phyloP scores from a whole-genome alignment of 2,113 vertebrate genomes.

The Zeus faber region DNA sequence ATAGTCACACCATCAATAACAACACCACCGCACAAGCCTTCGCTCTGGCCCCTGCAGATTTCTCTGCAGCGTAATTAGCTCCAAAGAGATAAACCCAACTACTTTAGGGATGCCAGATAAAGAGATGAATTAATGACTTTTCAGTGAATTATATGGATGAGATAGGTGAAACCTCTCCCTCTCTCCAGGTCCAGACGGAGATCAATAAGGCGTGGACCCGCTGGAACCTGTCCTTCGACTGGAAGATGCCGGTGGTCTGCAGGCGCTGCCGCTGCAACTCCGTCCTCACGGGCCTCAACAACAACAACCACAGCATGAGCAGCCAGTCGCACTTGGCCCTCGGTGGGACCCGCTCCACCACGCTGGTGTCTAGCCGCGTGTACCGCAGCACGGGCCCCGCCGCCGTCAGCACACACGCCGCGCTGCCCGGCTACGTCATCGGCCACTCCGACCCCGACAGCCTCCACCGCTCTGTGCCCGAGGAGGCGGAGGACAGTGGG shows the following conservation, averaged over 20 bases:
- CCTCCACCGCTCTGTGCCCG: conserved; percentile 63
- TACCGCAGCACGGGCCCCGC: conserved; percentile 41
- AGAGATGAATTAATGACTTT: neutral
- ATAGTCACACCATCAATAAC: no score
- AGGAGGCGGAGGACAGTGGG: conserved; percentile 71
- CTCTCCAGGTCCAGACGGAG: conserved; percentile 82
- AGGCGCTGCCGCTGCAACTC: conserved; percentile 80
- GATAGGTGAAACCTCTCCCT: no score
- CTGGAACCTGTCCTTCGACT: conserved; percentile 81
- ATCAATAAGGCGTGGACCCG: conserved; percentile 86
- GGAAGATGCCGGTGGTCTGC: conserved; percentile 79
- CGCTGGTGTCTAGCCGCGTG: conserved; percentile 67
- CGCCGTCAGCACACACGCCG: conserved; percentile 59
- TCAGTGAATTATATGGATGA: no score
- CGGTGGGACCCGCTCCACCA: conserved; percentile 68
- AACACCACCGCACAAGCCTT: no score
- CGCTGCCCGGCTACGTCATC: conserved; percentile 84
- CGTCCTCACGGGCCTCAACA: conserved; percentile 80
- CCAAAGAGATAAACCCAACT: no score
- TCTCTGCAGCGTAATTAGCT: no score
- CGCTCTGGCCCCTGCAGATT: no score
- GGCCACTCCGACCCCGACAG: conserved; percentile 83
- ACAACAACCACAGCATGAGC: conserved; percentile 78
- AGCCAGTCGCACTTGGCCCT: conserved; percentile 81
- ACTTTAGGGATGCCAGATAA: no score